phyloP scores from a whole-genome alignment of 2,888 invertebrate genomes.

The Drosophila mettleri region DNA sequence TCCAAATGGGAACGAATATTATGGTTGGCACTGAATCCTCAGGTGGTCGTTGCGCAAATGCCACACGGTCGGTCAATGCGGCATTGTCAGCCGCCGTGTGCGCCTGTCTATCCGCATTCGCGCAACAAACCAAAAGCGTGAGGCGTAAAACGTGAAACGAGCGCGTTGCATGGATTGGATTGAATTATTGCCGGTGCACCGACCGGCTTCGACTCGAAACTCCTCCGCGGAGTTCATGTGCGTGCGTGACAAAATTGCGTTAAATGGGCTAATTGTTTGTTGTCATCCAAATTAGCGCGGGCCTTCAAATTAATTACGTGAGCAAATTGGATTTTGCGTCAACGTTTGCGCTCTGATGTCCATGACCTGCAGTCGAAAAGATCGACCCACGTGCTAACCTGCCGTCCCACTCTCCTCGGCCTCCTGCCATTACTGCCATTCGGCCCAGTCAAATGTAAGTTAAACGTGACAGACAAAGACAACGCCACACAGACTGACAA shows the following conservation, averaged over 20 bases:
- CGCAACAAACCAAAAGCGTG: slow-evolving; percentile 1
- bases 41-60: slow-evolving; percentile 71
- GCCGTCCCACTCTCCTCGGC: not conserved
- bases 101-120: slow-evolving; percentile 57
- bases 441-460: slow-evolving; percentile 23
- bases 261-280: slow-evolving; percentile 48
- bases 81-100: slow-evolving; percentile 60
- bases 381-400: slow-evolving; percentile 44
- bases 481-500: slow-evolving; percentile 16
- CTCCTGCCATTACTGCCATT: not conserved
- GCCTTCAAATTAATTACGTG: slow-evolving; percentile 68
- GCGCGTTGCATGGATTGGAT: slow-evolving; percentile 6
- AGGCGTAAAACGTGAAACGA: not conserved
- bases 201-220: slow-evolving; percentile 6
- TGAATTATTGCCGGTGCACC: slow-evolving; percentile 24
- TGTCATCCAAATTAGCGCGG: slow-evolving; percentile 51
- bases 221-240: not conserved
- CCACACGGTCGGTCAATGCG: slow-evolving; percentile 59
- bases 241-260: slow-evolving; percentile 52
- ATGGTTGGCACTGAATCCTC: slow-evolving; percentile 56
- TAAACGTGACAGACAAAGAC: slow-evolving; percentile 32
- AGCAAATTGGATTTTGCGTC: slow-evolving; percentile 57
- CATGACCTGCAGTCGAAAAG: slow-evolving; percentile 64
- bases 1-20: slow-evolving; percentile 3
- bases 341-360: slow-evolving; percentile 38